Percentiles rank a stretch among this genome's conserved stretches.
Evolutionary conservation across 2,888 invertebrate species (phyloP).

Genomic region (Pomacea canaliculata): DNA sequence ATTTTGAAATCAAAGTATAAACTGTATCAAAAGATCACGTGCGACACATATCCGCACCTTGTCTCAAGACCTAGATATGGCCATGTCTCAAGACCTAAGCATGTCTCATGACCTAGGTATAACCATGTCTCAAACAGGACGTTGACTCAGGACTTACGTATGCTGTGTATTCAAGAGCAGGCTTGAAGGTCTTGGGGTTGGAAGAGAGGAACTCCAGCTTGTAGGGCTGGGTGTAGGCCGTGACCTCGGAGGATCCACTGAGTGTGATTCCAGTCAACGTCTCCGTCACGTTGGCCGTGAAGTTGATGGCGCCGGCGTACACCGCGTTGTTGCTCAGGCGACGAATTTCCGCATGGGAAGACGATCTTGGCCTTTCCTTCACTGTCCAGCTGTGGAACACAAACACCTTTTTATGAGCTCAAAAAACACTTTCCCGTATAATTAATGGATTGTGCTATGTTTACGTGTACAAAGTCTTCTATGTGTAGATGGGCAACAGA

Average conservation of each 20-base stretch:
- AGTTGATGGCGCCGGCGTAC: slow-evolving; percentile 31
- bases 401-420: not conserved
- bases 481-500: no score
- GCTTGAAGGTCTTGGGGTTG: slow-evolving; percentile 86
- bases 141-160: slow-evolving; percentile 74
- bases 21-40: no score
- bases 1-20: no score
- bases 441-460: not conserved
- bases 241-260: slow-evolving; percentile 81
- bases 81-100: no score
- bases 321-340: slow-evolving; percentile 27
- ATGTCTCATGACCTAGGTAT: no score
- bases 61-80: no score
- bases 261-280: slow-evolving; percentile 86
- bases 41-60: no score
- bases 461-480: not conserved
- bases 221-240: slow-evolving; percentile 83
- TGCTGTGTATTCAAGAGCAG: slow-evolving; percentile 85
- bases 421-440: not conserved
- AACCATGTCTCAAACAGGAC: no score
- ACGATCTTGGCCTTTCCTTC: slow-evolving; percentile 49
- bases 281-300: slow-evolving; percentile 88
- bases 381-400: slow-evolving; percentile 33
- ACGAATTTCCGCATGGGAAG: slow-evolving; percentile 42
- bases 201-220: slow-evolving; percentile 83